Conservation (phyloP, 2,888 invertebrate species). For the Apocheima hispidaria region DNA sequence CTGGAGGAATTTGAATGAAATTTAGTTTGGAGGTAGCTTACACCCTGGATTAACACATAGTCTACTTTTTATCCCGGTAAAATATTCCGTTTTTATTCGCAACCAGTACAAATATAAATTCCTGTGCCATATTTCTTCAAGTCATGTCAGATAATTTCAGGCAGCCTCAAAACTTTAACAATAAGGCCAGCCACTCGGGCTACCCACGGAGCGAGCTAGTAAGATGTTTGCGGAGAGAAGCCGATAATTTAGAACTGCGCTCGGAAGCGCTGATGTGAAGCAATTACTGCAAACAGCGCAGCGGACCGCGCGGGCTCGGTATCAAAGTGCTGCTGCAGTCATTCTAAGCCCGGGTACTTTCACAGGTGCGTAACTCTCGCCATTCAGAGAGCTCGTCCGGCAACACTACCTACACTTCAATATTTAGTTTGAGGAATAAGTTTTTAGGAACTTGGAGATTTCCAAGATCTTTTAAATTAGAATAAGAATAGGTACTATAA, state of each 20-base stretch:
- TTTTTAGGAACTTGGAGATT: too few species aligned
- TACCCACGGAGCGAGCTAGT: neutral
- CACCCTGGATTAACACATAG: too few species aligned
- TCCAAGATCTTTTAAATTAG: too few species aligned
- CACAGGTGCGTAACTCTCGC: neutral
- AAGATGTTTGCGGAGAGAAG: neutral
- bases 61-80: too few species aligned
- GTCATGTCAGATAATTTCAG: neutral
- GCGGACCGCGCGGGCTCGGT: constrained; percentile 8
- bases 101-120: too few species aligned
- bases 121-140: too few species aligned
- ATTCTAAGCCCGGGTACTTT: neutral
- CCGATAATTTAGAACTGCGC: constrained; percentile 5
- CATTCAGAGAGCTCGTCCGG: neutral
- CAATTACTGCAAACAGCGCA: constrained; percentile 18
- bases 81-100: too few species aligned
- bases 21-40: too few species aligned
- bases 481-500: too few species aligned
- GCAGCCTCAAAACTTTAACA: neutral
- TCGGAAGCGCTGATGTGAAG: constrained; percentile 10
- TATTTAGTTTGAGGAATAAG: too few species aligned
- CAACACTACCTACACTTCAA: neutral
- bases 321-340: constrained; percentile 27
- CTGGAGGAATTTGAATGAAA: too few species aligned
- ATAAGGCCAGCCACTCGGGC: neutral